Base-by-base conservation (phyloP, 2,113 vertebrate species). In the Natator depressus region DNA sequence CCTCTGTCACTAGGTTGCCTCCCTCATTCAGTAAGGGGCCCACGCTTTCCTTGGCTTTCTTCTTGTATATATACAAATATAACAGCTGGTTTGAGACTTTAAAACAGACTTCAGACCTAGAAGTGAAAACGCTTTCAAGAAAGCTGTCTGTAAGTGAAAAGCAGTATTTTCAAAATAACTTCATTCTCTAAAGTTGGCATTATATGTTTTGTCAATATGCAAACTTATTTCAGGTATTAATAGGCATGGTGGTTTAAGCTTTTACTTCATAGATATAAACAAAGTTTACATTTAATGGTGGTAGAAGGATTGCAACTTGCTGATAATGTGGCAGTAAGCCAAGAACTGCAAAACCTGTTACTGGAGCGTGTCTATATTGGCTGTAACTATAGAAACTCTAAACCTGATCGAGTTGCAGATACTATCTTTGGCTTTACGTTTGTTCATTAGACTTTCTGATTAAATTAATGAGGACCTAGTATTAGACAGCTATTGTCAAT, bases 251-350 rank as follows among this genome's bases (percentile, higher is more conserved):
- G 91, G 65, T 10, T 69, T 69, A 90, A 85, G 84, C 89, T 91
- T 95, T 96, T 92, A 89, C 19, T 38, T 72, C 17, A 72, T 88
- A 95, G 88, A 94, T 95, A 25, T 38, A 94, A 94, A 94, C 79
- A 94, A 83, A 91, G 25, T 95, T 94, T 93, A 80, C 95, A 80
- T 89, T 96, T 93, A 89, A 88, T 89, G 81, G 88, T 94, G 84
- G 78, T 50, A 85, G 69, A 88, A 91, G 75, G 81, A 91, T 95
- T 89, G 47, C n/a, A 89, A 86, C 93, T 96, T 94, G 90, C 55
- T 14, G 88, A 47, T 95, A 96, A 94, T 86, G 75, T 96, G 90
- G 84, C 88, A 91, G 59, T 80, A 90, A 96, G 87, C 90, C 90
- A 96, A 62, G 75, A 94, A 84, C 72, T 90, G 91, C 87, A 96